A percentile compares a stretch with the other conserved stretches of the same genome.
phyloP scores from a whole-genome alignment of 2,888 invertebrate genomes.

The Drosophila ustulata region DNA sequence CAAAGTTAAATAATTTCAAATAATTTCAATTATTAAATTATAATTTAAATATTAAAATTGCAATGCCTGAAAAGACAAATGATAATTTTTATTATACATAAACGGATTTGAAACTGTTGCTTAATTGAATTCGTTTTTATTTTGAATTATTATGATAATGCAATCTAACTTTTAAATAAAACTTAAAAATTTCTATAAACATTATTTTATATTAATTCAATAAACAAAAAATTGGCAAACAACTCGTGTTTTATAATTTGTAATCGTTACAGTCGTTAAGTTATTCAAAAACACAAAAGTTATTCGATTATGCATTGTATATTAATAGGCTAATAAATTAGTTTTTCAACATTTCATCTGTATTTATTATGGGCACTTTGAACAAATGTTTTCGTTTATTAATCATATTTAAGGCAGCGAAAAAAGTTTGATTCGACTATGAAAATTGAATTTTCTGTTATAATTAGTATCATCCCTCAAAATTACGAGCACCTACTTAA shows the following conservation, averaged over 20 bases:
- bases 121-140: too few relatives aligned
- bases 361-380: slow-evolving; percentile 1
- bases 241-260: background rate
- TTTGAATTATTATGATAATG: too few relatives aligned
- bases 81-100: too few relatives aligned
- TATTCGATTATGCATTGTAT: slow-evolving; percentile 6
- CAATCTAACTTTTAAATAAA: too few relatives aligned
- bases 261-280: background rate
- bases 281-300: slow-evolving; percentile 2
- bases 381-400: slow-evolving; percentile 14
- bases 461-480: slow-evolving; percentile 11
- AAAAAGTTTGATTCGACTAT: slow-evolving; percentile 9
- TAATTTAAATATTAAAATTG: too few relatives aligned
- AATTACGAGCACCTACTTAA: slow-evolving; percentile 26
- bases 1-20: too few relatives aligned
- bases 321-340: slow-evolving; percentile 19
- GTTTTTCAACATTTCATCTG: background rate
- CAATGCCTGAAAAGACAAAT: too few relatives aligned
- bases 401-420: slow-evolving; percentile 1
- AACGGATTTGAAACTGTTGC: too few relatives aligned
- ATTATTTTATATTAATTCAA: too few relatives aligned
- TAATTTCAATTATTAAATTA: too few relatives aligned
- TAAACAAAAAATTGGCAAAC: too few relatives aligned
- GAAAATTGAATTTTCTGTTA: slow-evolving; percentile 6
- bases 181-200: too few relatives aligned